Conservation (phyloP, 2,888 invertebrate species). For the Sarcophaga variegata region DNA sequence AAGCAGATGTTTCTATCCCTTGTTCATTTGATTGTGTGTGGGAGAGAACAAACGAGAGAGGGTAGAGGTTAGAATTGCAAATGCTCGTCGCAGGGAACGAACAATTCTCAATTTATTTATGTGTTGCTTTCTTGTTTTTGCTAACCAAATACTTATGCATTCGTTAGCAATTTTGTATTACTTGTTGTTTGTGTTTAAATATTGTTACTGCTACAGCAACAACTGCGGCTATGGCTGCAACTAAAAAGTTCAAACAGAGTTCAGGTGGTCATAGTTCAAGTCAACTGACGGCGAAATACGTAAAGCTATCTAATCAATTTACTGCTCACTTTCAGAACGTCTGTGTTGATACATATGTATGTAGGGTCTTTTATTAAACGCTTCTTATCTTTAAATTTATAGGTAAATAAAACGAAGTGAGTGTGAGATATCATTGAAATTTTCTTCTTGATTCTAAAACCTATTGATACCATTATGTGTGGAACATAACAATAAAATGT, state of each 20-base stretch:
- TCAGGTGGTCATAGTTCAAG: slow-evolving; percentile 82
- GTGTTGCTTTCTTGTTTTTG: slow-evolving; percentile 9
- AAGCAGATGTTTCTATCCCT: not conserved
- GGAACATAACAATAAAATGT: too few relatives aligned
- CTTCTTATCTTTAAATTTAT: too few relatives aligned
- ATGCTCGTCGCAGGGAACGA: slow-evolving; percentile 38
- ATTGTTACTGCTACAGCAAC: slow-evolving; percentile 27
- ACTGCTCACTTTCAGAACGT: not conserved
- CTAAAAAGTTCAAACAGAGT: slow-evolving; percentile 76
- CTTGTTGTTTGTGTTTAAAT: slow-evolving; percentile 29
- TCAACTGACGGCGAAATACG: slow-evolving; percentile 74
- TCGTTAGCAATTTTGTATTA: slow-evolving; percentile 8
- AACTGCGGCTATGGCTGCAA: slow-evolving; percentile 21
- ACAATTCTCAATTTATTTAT: slow-evolving; percentile 17
- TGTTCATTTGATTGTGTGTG: not conserved
- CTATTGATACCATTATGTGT: too few relatives aligned
- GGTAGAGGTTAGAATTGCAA: slow-evolving; percentile 53
- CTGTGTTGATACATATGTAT: not conserved
- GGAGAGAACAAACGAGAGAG: not conserved
- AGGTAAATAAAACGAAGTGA: too few relatives aligned
- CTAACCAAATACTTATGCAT: slow-evolving; percentile 14
- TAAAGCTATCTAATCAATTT: slow-evolving; percentile 72
- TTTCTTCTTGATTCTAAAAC: too few relatives aligned
- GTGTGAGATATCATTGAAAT: too few relatives aligned
- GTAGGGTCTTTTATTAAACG: not conserved